phyloP scores from a whole-genome alignment of 2,888 invertebrate species.

The Catocala sponsa region DNA sequence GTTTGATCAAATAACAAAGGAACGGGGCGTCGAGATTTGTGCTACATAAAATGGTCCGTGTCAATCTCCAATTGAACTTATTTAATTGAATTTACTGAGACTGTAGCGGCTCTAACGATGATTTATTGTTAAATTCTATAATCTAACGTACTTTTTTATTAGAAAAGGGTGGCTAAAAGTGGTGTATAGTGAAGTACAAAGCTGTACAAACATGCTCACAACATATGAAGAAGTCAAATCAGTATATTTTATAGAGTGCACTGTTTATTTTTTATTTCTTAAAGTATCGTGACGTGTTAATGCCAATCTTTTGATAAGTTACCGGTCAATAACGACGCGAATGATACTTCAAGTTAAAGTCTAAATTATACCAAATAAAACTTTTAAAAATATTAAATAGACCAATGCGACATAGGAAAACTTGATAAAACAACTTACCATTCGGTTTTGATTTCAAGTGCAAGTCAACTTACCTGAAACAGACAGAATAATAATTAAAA shows the following conservation, averaged over 20 bases:
- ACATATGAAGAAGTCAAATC: too few relatives aligned
- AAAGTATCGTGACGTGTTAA: too few relatives aligned
- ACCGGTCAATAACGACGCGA: too few relatives aligned
- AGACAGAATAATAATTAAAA: conserved; percentile 3
- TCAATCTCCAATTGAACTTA: conserved; percentile 83
- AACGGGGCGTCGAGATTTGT: conserved; percentile 68
- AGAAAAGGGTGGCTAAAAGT: background rate
- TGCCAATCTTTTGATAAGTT: too few relatives aligned
- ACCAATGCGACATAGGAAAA: too few relatives aligned
- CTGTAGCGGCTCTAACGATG: conserved; percentile 65
- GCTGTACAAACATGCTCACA: too few relatives aligned
- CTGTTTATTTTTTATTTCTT: too few relatives aligned
- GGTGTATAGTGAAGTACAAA: background rate
- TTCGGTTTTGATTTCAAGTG: background rate
- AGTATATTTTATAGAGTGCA: too few relatives aligned
- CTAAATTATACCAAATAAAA: background rate
- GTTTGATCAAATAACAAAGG: conserved; percentile 65
- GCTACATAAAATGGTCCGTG: conserved; percentile 70
- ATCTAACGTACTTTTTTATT: background rate
- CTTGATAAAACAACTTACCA: conserved; percentile 14
- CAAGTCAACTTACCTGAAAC: conserved; percentile 38
- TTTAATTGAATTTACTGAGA: conserved; percentile 76
- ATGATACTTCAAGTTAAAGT: too few relatives aligned
- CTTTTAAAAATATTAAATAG: background rate
- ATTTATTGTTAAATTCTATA: conserved; percentile 60